These are phyloP conservation scores for Mellilla xanthometata DNA, from an alignment of 2,888 invertebrate species.

Conservation along the genomic window DNA sequence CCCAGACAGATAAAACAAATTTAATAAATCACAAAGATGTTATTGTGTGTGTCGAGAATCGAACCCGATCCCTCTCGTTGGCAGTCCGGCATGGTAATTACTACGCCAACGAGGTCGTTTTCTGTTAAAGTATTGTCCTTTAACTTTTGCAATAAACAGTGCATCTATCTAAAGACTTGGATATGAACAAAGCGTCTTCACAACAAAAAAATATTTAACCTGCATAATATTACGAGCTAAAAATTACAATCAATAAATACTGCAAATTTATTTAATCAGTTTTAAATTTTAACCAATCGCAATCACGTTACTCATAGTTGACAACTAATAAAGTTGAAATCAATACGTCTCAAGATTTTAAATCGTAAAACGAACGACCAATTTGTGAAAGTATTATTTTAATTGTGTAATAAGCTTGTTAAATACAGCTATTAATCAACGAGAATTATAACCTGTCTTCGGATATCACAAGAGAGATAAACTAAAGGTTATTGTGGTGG, in stretches of 20 bases:
- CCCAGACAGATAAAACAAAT: no score
- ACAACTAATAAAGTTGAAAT: neutral
- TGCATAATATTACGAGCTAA: neutral
- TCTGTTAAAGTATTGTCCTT: no score
- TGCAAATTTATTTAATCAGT: slow-evolving; percentile 5
- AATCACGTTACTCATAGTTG: slow-evolving; percentile 1
- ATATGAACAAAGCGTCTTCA: no score
- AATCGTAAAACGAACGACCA: slow-evolving; percentile 8
- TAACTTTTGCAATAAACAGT: no score
- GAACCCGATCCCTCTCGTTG: no score
- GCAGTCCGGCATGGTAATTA: no score
- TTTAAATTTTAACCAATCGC: slow-evolving; percentile 7
- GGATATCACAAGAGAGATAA: slow-evolving; percentile 2
- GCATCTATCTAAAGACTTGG: no score
- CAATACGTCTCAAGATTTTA: slow-evolving; percentile 5
- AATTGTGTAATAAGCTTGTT: slow-evolving; percentile 9
- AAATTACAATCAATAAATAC: slow-evolving; percentile 2
- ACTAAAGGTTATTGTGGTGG: slow-evolving; percentile 6
- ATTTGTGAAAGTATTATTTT: slow-evolving; percentile 14
- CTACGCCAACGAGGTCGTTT: no score
- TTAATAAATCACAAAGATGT: no score
- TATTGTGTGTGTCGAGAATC: no score
- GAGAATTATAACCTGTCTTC: slow-evolving; percentile 17
- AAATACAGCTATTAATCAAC: slow-evolving; percentile 14
- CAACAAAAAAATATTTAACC: no score